Evolutionary conservation across 2,113 vertebrate genomes (phyloP), one percentile per base, ranked within the genome.

Genomic region (Anhinga rufa): DNA sequence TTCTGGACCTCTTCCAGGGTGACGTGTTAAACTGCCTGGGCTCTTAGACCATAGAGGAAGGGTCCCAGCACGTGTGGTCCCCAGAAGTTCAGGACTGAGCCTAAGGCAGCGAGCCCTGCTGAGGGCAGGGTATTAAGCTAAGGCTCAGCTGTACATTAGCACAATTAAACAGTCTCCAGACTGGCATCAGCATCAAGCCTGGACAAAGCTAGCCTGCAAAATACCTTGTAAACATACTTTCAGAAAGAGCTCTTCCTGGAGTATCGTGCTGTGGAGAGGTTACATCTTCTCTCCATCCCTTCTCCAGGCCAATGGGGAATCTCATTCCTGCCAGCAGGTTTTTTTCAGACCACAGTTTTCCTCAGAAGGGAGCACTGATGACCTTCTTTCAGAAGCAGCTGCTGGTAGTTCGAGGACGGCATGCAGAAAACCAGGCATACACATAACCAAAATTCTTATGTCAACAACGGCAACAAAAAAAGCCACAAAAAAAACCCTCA

Each of bases 41-140:
- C 18, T 54, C 44, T 10, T 5, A 2, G 68, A 48, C 46, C 55
- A 34, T 36, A 49, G 55, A 72, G 60, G 25, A 72, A 24, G 16
- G 12, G 19, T 75, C 42, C 54, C 60, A 52, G 72, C 40, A 48
- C 0, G 0, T 13, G 18, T 1, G 1, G 32, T 57, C 20, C 44
- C 42, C 40, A 55, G 34, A 76, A 52, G 11, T 14, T 29, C 54
- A 74, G 31, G 28, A 36, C 31, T 2, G 5, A 86, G 48, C 34
- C 51, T 2, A 6, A 61, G 46, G 55, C 66, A 38, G 4, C 2
- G 2, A 69, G 71, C n/a, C 36, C 31, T 57, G 60, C 69, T 49
- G 40, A 51, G 38, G 26, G 8, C 36, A 60, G 48, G n/a, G 11
- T 18, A 24, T n/a, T 71, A 77, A 78, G 34, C 36, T 44, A 15